These are phyloP conservation scores for Fragum fragum DNA, from an alignment of 2,888 invertebrate species.

Conservation along the genomic window DNA sequence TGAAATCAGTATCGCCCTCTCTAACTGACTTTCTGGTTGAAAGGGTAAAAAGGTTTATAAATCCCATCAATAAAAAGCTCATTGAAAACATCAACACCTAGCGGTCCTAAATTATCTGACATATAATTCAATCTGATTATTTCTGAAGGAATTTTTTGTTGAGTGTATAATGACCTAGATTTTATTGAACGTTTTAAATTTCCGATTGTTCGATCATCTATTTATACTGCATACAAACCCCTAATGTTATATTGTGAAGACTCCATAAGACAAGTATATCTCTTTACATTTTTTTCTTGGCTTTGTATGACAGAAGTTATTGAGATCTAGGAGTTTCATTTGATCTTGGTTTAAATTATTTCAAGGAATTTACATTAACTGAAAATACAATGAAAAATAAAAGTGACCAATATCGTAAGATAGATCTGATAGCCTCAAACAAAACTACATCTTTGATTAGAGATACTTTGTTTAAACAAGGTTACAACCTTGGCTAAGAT, in stretches of 20 bases:
- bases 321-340: not conserved
- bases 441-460: not conserved
- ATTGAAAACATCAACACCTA: conserved; percentile 29
- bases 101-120: conserved; percentile 15
- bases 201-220: conserved; percentile 22
- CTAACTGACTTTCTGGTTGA: not conserved
- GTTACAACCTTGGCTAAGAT: not conserved
- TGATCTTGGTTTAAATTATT: not conserved
- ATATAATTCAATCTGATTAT: conserved; percentile 14
- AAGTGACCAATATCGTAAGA: not conserved
- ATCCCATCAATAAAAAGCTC: conserved; percentile 11
- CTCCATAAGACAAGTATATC: not conserved
- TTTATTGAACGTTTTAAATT: conserved; percentile 25
- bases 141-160: not conserved
- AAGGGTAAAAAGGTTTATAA: not conserved
- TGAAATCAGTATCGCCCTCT: no score
- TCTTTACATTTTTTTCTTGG: no score
- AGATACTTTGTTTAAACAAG: not conserved
- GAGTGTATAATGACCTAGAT: conserved; percentile 30
- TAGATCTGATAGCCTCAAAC: not conserved
- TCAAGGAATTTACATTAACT: not conserved
- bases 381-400: not conserved
- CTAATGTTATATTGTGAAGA: conserved; percentile 1
- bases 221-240: conserved; percentile 14
- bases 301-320: not conserved